A percentile compares a stretch with the other conserved stretches of the same genome.
Conservation (phyloP, 2,888 invertebrate species). For the Creontiades dilutus region DNA sequence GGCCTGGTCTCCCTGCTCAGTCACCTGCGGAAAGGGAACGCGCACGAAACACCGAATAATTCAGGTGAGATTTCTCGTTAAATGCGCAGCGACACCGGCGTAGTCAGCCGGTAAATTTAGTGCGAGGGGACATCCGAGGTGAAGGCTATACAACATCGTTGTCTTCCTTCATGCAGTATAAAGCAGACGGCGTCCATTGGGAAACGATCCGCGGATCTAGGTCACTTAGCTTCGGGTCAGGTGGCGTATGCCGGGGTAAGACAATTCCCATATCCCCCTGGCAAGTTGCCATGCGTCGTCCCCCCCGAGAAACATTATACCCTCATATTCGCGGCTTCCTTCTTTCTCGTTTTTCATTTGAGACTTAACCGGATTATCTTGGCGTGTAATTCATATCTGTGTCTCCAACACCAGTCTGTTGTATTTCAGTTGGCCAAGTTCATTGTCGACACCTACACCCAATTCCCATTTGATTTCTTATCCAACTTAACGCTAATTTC, state of each 20-base stretch:
- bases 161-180: constrained; percentile 3
- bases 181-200: background rate
- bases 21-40: constrained; percentile 85
- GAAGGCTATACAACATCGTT: background rate
- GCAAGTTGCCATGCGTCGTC: background rate
- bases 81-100: background rate
- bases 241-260: background rate
- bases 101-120: no score
- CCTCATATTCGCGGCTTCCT: background rate
- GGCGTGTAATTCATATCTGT: background rate
- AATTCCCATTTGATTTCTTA: no score
- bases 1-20: constrained; percentile 88
- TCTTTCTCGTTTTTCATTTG: background rate
- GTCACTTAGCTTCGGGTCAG: constrained; percentile 18
- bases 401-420: background rate
- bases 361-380: background rate
- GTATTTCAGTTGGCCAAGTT: background rate
- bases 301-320: background rate
- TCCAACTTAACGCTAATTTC: no score
- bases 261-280: constrained; percentile 41
- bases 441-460: no score
- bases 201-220: constrained; percentile 28
- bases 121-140: background rate
- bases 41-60: constrained; percentile 83
- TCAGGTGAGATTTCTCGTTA: constrained; percentile 77